Evolutionary conservation across 1,140 invertebrate species (phyloP).

Genomic region (Drosophila elegans): DNA sequence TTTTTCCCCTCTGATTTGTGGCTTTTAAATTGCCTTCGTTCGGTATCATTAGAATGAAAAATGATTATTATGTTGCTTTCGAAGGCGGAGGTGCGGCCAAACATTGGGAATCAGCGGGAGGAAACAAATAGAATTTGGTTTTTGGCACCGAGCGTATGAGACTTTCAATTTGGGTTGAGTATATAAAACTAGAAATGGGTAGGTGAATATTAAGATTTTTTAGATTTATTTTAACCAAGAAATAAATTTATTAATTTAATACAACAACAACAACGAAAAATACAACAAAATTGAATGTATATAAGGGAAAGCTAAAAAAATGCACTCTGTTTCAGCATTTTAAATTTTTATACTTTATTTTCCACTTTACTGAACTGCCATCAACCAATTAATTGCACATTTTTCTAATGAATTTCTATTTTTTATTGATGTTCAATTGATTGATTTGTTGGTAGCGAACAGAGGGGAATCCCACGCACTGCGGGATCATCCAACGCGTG

Average conservation of each 20-base stretch:
- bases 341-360: not conserved
- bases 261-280: too few species aligned
- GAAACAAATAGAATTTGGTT: conserved; percentile 51
- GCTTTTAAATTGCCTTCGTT: conserved; percentile 67
- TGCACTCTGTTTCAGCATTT: too few species aligned
- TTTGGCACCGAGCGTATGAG: conserved; percentile 23
- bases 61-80: conserved; percentile 52
- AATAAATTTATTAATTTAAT: not conserved
- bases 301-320: too few species aligned
- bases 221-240: not conserved
- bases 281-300: too few species aligned
- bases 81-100: conserved; percentile 35
- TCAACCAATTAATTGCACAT: conserved; percentile 38
- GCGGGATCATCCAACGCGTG: conserved; percentile 45
- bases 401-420: conserved; percentile 18
- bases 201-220: not conserved
- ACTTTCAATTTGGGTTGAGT: conserved; percentile 23
- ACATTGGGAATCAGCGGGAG: conserved; percentile 51
- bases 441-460: conserved; percentile 45
- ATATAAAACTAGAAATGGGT: not conserved
- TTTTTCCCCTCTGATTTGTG: conserved; percentile 61
- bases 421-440: conserved; percentile 69
- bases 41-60: conserved; percentile 54
- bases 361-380: not conserved
- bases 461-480: conserved; percentile 50